Percentiles rank a stretch among this genome's conserved stretches.
Conservation (phyloP, 2,113 vertebrate species). For the Gasterosteus nipponicus region DNA sequence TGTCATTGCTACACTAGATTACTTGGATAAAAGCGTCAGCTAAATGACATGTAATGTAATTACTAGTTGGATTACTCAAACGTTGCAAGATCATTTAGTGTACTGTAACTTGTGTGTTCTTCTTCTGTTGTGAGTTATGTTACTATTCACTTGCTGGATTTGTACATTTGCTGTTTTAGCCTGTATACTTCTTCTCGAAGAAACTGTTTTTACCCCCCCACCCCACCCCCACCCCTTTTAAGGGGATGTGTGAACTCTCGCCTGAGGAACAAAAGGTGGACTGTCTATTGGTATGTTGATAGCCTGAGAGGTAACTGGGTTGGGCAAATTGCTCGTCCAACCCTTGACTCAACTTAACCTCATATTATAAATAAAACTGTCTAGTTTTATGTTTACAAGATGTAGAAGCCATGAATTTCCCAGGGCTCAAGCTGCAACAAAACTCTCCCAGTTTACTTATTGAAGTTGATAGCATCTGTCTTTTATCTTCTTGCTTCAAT, state of each 20-base stretch:
- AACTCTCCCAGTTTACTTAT: not conserved
- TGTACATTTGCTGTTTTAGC: not conserved
- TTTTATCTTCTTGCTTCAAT: not conserved
- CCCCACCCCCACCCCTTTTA: not conserved
- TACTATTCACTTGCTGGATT: slow-evolving; percentile 9
- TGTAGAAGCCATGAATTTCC: not conserved
- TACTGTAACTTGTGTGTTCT: not conserved
- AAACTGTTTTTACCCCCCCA: not conserved
- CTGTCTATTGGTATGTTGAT: slow-evolving; percentile 71
- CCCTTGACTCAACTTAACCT: not conserved
- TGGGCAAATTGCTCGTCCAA: not conserved
- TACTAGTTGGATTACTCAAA: not conserved
- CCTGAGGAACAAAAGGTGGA: slow-evolving; percentile 52
- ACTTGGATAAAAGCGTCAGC: too few relatives aligned
- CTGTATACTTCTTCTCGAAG: not conserved
- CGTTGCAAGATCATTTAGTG: slow-evolving; percentile 9
- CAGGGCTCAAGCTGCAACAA: not conserved
- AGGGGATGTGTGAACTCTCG: slow-evolving; percentile 51
- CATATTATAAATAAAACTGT: not conserved
- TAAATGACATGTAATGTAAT: too few relatives aligned
- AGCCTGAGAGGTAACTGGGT: slow-evolving; percentile 1
- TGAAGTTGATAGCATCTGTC: not conserved
- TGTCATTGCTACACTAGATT: not conserved
- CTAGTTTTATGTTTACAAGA: slow-evolving; percentile 16
- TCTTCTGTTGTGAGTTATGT: not conserved